Conservation (phyloP, 1,140 invertebrate species). For the Brachionus angularis region DNA sequence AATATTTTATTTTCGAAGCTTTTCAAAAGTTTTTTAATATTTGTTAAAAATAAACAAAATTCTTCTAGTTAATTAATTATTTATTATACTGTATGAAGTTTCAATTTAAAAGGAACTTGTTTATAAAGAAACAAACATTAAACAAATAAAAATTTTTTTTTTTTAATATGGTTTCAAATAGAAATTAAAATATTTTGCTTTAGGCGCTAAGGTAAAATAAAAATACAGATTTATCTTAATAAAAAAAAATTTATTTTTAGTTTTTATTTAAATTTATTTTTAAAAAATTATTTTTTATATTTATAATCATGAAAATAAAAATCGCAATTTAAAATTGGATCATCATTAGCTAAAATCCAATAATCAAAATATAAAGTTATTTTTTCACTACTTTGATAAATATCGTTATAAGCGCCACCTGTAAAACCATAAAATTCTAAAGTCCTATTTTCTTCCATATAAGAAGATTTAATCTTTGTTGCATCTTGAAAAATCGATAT, state of each 20-base stretch:
- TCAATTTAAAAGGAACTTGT: too few relatives aligned
- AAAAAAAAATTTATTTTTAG: neutral
- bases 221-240: neutral
- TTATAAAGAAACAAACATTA: too few relatives aligned
- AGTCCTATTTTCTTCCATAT: constrained; percentile 14
- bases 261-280: neutral
- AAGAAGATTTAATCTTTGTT: neutral
- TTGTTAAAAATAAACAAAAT: too few relatives aligned
- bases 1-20: too few relatives aligned
- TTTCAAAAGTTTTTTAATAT: too few relatives aligned
- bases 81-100: too few relatives aligned
- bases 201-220: too few relatives aligned
- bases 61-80: too few relatives aligned
- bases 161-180: too few relatives aligned
- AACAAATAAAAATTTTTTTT: too few relatives aligned
- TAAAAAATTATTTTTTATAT: constrained; percentile 14
- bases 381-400: neutral
- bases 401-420: neutral
- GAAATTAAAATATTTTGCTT: too few relatives aligned
- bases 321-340: constrained; percentile 42
- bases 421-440: constrained; percentile 24
- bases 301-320: constrained; percentile 44
- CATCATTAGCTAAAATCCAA: constrained; percentile 4
- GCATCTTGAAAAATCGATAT: neutral
- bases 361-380: constrained; percentile 31